Evolutionary conservation across 2,888 invertebrate species (phyloP), one percentile per base, ranked within the genome.

Genomic region (Vesta saturnalis): DNA sequence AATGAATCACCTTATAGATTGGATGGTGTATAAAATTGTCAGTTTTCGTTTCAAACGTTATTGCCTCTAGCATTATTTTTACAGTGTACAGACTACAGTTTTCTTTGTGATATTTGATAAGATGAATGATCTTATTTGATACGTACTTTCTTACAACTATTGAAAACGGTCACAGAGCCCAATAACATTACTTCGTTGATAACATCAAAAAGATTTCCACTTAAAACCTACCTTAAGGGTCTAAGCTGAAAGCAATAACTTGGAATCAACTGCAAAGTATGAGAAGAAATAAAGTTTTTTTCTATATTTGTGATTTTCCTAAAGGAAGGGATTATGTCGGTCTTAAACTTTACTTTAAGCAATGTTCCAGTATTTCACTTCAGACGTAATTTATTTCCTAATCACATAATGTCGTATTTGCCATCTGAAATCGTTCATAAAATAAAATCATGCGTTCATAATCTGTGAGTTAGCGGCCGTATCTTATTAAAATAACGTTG

Each of bases 1-100:
- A 67, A 63, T 67, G 67, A 67, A 67, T 67, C 67, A 67, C 63
- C 63, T 67, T 63, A 67, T 67, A 67, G 67, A 67, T 67, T 67
- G 67, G 67, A 67, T 67, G 63, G 63, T 67, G 58, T 61, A 67
- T 67, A 67, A 67, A 67, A 67, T 67, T 67, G 67, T 57, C 57
- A 61, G 64, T 56, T 67, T 67, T 67, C 67, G 61, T 60, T 66
- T 46, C 57, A 49, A 57, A 61, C 60, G 66, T 66, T 61, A 66
- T 66, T 61, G 66, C 60, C 60, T 19, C 19, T 5, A 49, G 56
- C 66, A 60, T 61, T 49, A 66, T 66, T 61, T 56, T 14, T 39
- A 49, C 52, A 52, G 30, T 65, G 18, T 47, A 43, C 59, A n/a
- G n/a, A n/a, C 8, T 23, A 3, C 8, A 23, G 3, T 23, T 47